Base-by-base conservation (phyloP, 2,888 invertebrate species). In the Heliconius hortense region DNA sequence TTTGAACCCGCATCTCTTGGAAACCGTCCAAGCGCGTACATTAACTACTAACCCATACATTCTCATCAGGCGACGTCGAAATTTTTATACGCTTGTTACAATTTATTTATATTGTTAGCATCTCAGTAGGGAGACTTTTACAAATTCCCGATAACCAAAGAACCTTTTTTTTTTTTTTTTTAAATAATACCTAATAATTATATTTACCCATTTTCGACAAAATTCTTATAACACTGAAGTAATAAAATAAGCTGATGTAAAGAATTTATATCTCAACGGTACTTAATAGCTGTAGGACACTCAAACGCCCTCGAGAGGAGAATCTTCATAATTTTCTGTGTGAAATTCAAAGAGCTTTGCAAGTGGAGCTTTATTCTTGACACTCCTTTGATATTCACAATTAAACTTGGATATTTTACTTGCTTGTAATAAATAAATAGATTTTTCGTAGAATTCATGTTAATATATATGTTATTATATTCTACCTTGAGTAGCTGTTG, bases 331-430 rank as follows among this genome's bases (percentile, higher is more conserved):
- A 69, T 69, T n/a, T 69, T 68, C 69, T 31, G 31, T 56, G 53
- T 53, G 28, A 69, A 69, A 69, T 69, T 69, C 69, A 69, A 69
- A 69, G 69, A 69, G 69, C 31, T 69, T 31, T 69, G 21, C 53
- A 56, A 69, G 53, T 69, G 56, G 69, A 28, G 69, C 28, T 56
- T 56, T 69, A 69, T 56, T 56, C 69, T 69, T 56, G 69, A 69
- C 69, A 69, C 69, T 69, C 31, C 69, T 69, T 56, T 69, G 69
- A 69, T 69, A 69, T 69, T n/a, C 26, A 56, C 69, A 69, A 56
- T 56, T 53, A n/a, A 56, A 69, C n/a, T 48, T 53, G 48, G 31
- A n/a, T n/a, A 21, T 56, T 31, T 15, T 13, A 13, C 56, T 69
- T 56, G 13, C 53, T 53, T 53, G n/a, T 53, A 53, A 21, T 21